phyloP scores from a whole-genome alignment of 2,113 vertebrate genomes.

The Dicerorhinus sumatrensis region DNA sequence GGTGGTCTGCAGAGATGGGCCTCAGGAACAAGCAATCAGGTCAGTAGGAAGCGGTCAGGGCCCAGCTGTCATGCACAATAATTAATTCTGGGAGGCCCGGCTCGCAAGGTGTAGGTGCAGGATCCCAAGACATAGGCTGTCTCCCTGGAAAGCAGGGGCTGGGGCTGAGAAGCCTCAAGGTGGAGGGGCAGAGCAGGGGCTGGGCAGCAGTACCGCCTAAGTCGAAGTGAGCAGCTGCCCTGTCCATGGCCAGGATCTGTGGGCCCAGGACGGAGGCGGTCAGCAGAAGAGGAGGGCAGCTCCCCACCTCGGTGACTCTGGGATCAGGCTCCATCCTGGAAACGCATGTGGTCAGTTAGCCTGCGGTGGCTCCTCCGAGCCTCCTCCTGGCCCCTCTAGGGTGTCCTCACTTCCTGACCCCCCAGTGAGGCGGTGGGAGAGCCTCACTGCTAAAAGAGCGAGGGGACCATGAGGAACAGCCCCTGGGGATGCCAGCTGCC shows the following conservation, averaged over 20 bases:
- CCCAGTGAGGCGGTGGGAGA: accelerated
- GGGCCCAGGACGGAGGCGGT: background rate
- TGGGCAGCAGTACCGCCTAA: background rate
- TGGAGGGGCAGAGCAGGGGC: background rate
- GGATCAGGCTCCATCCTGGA: background rate
- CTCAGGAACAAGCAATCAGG: background rate
- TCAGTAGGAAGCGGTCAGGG: background rate
- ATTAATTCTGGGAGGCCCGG: background rate
- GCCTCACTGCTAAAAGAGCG: background rate
- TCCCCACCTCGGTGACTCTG: background rate
- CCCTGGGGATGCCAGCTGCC: background rate
- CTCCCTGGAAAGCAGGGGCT: background rate
- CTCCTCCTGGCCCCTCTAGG: accelerated
- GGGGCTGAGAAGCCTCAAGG: background rate
- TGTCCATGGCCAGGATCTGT: accelerated
- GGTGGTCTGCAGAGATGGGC: background rate
- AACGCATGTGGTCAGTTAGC: accelerated
- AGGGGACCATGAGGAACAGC: too few relatives aligned
- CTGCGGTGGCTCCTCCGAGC: background rate
- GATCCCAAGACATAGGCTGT: background rate
- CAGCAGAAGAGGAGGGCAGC: background rate
- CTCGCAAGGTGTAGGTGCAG: background rate
- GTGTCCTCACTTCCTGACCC: background rate
- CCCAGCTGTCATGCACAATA: background rate
- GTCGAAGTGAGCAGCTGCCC: too few relatives aligned